A percentile compares a stretch with the other conserved stretches of the same genome.
These are phyloP conservation scores for Onychostruthus taczanowskii DNA, from an alignment of 2,113 vertebrate species.

Conservation along the genomic window DNA sequence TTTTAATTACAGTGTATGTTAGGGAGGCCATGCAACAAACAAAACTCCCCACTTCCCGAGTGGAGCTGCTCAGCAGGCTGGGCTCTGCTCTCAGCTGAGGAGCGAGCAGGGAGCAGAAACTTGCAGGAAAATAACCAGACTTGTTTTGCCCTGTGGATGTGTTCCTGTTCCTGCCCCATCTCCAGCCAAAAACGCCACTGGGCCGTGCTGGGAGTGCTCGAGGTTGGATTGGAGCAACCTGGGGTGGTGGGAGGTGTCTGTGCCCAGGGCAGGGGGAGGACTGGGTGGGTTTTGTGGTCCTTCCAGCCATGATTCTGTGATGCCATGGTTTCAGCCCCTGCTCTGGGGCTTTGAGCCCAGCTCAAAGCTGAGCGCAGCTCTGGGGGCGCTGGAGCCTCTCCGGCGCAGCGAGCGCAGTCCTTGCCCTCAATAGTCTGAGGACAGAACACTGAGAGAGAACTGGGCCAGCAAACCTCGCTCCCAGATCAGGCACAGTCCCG, in stretches of 20 bases:
- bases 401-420: neutral
- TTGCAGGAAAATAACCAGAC: neutral
- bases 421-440: conserved; percentile 18
- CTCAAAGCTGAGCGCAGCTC: neutral
- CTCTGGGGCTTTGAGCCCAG: neutral
- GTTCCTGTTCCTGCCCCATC: neutral
- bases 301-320: neutral
- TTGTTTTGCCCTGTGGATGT: neutral
- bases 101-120: neutral
- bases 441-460: neutral
- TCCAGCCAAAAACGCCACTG: accelerated
- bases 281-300: neutral
- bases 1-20: conserved; percentile 74
- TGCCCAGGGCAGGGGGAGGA: neutral
- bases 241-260: neutral
- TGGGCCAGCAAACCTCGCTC: neutral
- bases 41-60: conserved; percentile 41
- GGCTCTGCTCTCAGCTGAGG: neutral
- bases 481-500: neutral
- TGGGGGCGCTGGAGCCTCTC: neutral
- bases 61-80: neutral
- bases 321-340: neutral
- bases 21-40: conserved; percentile 68
- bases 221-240: neutral
- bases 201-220: accelerated